phyloP scores from a whole-genome alignment of 1,140 invertebrate species.

The Scaptomyza montana region DNA sequence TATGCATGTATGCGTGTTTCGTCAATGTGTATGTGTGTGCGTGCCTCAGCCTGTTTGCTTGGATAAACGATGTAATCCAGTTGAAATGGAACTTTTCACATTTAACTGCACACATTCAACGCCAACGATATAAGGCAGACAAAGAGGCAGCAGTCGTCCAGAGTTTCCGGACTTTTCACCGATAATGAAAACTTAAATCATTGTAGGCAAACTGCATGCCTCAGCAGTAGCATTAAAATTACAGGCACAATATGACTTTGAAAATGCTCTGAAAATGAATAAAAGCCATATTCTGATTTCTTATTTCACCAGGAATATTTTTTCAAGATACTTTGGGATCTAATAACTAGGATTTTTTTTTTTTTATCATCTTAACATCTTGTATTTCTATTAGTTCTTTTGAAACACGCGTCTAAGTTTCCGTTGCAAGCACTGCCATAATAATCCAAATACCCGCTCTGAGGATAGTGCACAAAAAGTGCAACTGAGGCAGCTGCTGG shows the following conservation, averaged over 20 bases:
- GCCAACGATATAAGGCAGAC: conserved; percentile 1
- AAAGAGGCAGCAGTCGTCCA: conserved; percentile 2
- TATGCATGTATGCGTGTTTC: background rate
- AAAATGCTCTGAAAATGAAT: conserved; percentile 8
- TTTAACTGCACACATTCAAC: conserved; percentile 69
- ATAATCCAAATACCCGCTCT: conserved; percentile 7
- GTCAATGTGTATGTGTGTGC: conserved; percentile 15
- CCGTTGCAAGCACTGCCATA: background rate
- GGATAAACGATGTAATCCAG: conserved; percentile 79
- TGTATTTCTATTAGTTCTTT: too few species aligned
- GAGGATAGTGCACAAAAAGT: conserved; percentile 22
- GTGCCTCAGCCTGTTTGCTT: conserved; percentile 66
- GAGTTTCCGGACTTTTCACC: conserved; percentile 43
- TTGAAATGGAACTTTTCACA: conserved; percentile 80
- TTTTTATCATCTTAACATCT: too few species aligned
- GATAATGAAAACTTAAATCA: conserved; percentile 81
- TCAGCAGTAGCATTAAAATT: conserved; percentile 6
- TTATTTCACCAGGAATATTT: too few species aligned
- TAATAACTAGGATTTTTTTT: too few species aligned
- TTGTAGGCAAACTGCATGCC: conserved; percentile 66
- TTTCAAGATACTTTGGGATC: too few species aligned
- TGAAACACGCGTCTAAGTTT: too few species aligned
- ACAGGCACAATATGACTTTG: background rate
- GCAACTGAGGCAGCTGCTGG: conserved; percentile 45
- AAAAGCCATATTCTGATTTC: too few species aligned